A percentile compares a stretch with the other conserved stretches of the same genome.
These are phyloP conservation scores for Drosophila orena DNA, from an alignment of 1,140 invertebrate species.

Conservation along the genomic window DNA sequence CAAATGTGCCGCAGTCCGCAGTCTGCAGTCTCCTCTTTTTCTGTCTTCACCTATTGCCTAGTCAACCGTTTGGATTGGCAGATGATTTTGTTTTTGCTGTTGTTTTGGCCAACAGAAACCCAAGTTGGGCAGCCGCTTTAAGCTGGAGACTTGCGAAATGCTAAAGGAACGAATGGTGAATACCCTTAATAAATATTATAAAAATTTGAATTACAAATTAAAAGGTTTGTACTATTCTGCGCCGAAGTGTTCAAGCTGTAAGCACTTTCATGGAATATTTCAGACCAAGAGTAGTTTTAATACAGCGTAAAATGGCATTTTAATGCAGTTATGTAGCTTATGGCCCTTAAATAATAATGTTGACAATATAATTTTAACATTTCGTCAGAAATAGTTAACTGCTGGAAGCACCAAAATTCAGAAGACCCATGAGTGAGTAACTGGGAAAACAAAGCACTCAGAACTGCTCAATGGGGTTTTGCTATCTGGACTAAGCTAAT, in stretches of 20 bases:
- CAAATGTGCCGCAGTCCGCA: conserved; percentile 72
- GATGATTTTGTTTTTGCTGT: conserved; percentile 49
- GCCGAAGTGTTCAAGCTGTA: too few relatives aligned
- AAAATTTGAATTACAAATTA: too few relatives aligned
- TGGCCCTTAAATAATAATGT: too few relatives aligned
- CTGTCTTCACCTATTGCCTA: conserved; percentile 22
- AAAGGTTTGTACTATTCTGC: too few relatives aligned
- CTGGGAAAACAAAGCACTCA: conserved; percentile 51
- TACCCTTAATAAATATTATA: conserved; percentile 14
- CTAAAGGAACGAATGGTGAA: not conserved
- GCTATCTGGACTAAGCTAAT: conserved; percentile 63
- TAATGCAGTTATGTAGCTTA: too few relatives aligned
- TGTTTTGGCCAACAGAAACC: conserved; percentile 26
- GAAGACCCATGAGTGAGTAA: conserved; percentile 1
- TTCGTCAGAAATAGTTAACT: not conserved
- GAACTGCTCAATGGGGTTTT: conserved; percentile 32
- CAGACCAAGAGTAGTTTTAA: too few relatives aligned
- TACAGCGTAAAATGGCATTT: too few relatives aligned
- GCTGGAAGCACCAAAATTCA: not conserved
- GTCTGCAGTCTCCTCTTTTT: conserved; percentile 25
- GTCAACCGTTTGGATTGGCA: conserved; percentile 35
- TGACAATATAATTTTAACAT: not conserved
- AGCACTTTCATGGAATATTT: too few relatives aligned
- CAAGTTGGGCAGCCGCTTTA: conserved; percentile 17
- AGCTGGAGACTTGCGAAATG: not conserved